Base-by-base conservation (phyloP, 2,113 vertebrate genomes). In the Nycticryphes semicollaris region DNA sequence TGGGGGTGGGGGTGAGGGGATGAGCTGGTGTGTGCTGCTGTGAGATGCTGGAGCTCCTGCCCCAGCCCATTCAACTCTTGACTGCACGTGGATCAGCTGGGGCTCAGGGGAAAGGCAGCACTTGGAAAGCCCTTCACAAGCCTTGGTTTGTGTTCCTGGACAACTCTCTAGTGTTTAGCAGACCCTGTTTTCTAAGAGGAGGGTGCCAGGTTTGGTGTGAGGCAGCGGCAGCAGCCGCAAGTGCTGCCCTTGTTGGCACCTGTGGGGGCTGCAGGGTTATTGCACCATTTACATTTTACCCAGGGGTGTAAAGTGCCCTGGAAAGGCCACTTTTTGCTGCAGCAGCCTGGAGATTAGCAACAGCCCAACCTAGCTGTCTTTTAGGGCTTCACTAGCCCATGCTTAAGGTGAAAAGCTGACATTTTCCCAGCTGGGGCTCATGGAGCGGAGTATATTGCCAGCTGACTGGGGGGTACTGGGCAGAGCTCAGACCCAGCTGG, bases 401-500 rank as follows among this genome's bases (percentile, higher is more conserved):
- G 12, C 37, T 60, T 80, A 86, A 91, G 90, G 88, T 74, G 41
- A 94, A 92, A 92, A 79, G 39, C 86, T 67, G 82, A 96, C 96
- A 67, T 90, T 96, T 91, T 67, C 90, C 92, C 91, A 45, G 69
- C 14, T 4, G 50, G 57, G 69, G 45, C 70, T 96, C 90, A 78
- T 72, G 93, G 97, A 80, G 60, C 79, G 51, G 59, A 45, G 68
- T 97, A 76, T 95, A 91, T 96, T 93, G 93, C 92, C 64, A 18
- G 27, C 3, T 48, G 67, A 64, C 41, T 10, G 1, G 7, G 3
- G 19, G 75, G 45, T 41, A 22, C 83, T 17, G 43, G 56, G 48
- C 45, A 75, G 63, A 59, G 56, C 67, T 84, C 78, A 14, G 75
- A 12, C 43, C 77, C 47, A 2, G 1, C 78, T 17, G 77, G 33